Base-by-base conservation (phyloP, 2,888 invertebrate species). In the Theristus sp. region DNA sequence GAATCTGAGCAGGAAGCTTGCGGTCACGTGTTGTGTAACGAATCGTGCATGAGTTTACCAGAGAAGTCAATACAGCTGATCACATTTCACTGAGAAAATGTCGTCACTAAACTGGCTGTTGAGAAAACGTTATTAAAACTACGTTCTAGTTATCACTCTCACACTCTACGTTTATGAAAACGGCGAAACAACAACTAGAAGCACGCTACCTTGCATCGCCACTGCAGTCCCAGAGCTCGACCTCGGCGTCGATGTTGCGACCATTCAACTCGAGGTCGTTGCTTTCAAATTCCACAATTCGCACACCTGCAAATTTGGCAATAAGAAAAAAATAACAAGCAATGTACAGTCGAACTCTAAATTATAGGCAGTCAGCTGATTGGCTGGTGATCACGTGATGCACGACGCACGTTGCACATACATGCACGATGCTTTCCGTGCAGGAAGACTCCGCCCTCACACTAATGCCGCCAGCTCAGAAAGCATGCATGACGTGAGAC, bases 191-290 rank as follows among this genome's bases (percentile, higher is more conserved):
- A 38, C 38, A 38, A 38, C 38, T n/a, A n/a, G n/a, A n/a, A n/a
- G n/a, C 10, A 25, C 30, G 57, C 46, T 79, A 85, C 85, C 81
- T 84, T 67, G 80, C 79, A 72, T 85, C 84, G 24, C 86, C 86
- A 71, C 85, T 84, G 74, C 84, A 83, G 71, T 86, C 86, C 85
- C 86, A 86, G 56, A 86, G 74, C 75, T 87, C 85, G 49, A 87
- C 81, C 68, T 86, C 85, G 29, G 82, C 80, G 66, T 81, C 82
- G 17, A 75, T 72, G 56, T 74, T 74, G 68, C 81, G 80, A 6
- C 81, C 81, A 68, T 81, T 81, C 1, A 82, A 75, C 65, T 78
- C 80, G 6, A 84, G 70, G 66, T 81, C 81, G 27, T 80, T 77
- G 28, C 81, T 77, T 74, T 86, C 86, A 74, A 86, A 86, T 72